Conservation (phyloP, 2,113 vertebrate species). For the Grallaria varia region DNA sequence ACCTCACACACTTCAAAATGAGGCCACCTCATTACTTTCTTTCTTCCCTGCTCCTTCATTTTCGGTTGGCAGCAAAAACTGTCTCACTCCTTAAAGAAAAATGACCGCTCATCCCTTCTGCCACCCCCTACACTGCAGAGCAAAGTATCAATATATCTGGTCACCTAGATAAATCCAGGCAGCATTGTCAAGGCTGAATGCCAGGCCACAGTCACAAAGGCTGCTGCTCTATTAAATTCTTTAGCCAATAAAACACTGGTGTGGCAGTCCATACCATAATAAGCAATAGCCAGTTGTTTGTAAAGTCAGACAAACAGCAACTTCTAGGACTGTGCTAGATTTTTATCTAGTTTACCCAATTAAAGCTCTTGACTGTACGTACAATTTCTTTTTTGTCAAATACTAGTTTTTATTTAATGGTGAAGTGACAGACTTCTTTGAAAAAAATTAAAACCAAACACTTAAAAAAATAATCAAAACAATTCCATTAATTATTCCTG, state of each 20-base stretch:
- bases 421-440: neutral
- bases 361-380: neutral
- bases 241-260: neutral
- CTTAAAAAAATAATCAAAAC: neutral
- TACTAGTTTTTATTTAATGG: neutral
- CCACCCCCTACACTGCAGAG: neutral
- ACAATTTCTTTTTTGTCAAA: neutral
- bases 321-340: slow-evolving; percentile 38
- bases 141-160: slow-evolving; percentile 32
- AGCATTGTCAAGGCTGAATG: slow-evolving; percentile 43
- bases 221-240: slow-evolving; percentile 47
- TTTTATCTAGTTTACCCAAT: slow-evolving; percentile 50
- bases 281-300: neutral
- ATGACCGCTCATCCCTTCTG: slow-evolving; percentile 3
- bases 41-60: neutral
- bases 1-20: neutral
- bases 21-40: neutral
- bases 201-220: slow-evolving; percentile 33
- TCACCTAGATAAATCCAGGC: slow-evolving; percentile 55
- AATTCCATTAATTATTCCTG: neutral
- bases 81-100: slow-evolving; percentile 37
- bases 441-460: neutral
- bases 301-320: neutral
- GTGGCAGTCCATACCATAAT: slow-evolving; percentile 22
- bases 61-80: slow-evolving; percentile 28